Conservation (phyloP, 2,888 invertebrate genomes). For the Malachius bipustulatus region DNA sequence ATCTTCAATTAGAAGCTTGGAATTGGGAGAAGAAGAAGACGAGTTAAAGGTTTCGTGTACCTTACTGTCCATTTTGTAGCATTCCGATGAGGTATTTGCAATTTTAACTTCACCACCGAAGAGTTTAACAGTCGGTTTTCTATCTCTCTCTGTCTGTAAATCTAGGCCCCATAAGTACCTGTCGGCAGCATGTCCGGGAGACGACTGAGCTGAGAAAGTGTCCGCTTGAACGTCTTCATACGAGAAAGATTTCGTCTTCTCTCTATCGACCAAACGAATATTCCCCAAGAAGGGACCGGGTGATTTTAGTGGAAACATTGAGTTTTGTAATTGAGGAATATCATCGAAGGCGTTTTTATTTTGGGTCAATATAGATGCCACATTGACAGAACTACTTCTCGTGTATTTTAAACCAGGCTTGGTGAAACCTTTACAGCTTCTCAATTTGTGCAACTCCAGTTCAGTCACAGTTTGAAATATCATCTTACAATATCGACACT, state of each 20-base stretch:
- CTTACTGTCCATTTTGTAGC: too few relatives aligned
- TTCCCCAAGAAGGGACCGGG: conserved; percentile 75
- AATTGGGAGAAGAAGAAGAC: conserved; percentile 19
- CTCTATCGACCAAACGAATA: conserved; percentile 61
- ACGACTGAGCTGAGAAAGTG: too few relatives aligned
- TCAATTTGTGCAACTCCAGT: conserved; percentile 65
- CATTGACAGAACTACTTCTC: conserved; percentile 37
- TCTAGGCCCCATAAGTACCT: too few relatives aligned
- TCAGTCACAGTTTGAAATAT: conserved; percentile 71
- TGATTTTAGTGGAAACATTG: conserved; percentile 53
- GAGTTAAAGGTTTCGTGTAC: conserved; percentile 55
- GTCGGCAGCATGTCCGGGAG: too few relatives aligned
- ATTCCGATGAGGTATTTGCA: conserved; percentile 53
- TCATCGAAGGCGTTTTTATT: conserved; percentile 37
- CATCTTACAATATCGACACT: conserved; percentile 67
- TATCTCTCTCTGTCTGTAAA: conserved; percentile 26
- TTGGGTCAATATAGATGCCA: conserved; percentile 36
- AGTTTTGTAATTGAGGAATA: conserved; percentile 33
- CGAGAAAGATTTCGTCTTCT: conserved; percentile 36
- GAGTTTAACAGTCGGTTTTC: conserved; percentile 45
- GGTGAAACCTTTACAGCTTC: conserved; percentile 59
- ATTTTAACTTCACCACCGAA: conserved; percentile 72
- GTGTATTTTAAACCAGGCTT: conserved; percentile 33
- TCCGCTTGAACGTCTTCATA: conserved; percentile 31
- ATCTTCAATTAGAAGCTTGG: conserved; percentile 26